These are phyloP conservation scores for Magallana nippona DNA, from an alignment of 2,888 invertebrate species.

Conservation along the genomic window DNA sequence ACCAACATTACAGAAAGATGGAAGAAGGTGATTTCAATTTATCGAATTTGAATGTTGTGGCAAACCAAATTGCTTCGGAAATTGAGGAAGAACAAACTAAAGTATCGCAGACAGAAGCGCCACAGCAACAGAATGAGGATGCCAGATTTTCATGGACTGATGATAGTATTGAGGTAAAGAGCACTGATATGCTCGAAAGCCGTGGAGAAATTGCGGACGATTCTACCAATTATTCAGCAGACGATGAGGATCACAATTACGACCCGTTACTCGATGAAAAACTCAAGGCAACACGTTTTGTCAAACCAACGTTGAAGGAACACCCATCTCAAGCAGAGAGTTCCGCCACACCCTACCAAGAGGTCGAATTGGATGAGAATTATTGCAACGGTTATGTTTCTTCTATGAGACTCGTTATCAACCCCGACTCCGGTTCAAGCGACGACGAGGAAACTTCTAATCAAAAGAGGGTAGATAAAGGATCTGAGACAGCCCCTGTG, in stretches of 20 bases:
- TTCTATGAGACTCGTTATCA: neutral
- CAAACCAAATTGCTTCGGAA: neutral
- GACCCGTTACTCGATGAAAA: neutral
- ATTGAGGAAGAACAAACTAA: neutral
- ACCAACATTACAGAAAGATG: neutral
- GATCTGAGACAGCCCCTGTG: too few species aligned
- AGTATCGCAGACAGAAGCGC: neutral
- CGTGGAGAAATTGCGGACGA: neutral
- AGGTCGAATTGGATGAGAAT: neutral
- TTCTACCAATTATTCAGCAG: neutral
- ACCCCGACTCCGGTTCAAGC: slow-evolving; percentile 9
- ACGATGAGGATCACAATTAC: neutral
- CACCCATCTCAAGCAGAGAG: neutral
- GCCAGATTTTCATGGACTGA: neutral
- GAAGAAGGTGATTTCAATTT: slow-evolving; percentile 11
- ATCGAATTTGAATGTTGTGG: slow-evolving; percentile 26
- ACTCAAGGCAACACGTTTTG: neutral
- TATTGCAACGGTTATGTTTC: neutral
- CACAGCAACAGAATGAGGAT: neutral
- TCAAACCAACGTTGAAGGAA: neutral
- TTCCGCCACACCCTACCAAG: neutral
- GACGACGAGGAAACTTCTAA: neutral
- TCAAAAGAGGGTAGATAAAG: too few species aligned
- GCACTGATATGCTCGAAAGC: neutral
- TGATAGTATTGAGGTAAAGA: neutral